Evolutionary conservation across 2,888 invertebrate genomes (phyloP).

Genomic region (Phaedon cochleariae): DNA sequence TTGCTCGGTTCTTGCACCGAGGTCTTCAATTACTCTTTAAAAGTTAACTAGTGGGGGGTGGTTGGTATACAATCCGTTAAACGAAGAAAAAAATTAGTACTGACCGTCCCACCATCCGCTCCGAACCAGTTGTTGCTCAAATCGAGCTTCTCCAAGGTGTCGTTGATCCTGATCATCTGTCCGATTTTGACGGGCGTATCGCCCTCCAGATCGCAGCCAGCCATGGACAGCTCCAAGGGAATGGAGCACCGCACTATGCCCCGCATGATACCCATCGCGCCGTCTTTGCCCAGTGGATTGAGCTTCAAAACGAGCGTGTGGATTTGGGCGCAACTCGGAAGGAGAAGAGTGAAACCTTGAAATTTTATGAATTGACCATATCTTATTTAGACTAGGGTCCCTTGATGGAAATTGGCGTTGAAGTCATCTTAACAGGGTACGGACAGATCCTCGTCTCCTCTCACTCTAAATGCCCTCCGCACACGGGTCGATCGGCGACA

Average conservation of each 20-base stretch:
- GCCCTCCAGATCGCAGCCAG: slow-evolving; percentile 66
- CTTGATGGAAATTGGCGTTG: no score
- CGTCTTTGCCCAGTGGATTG: slow-evolving; percentile 69
- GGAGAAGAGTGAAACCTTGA: slow-evolving; percentile 51
- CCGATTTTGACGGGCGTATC: slow-evolving; percentile 66
- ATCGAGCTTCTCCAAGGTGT: slow-evolving; percentile 65
- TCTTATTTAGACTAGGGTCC: no score
- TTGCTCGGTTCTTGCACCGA: no score
- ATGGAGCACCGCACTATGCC: slow-evolving; percentile 67
- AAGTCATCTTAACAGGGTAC: no score
- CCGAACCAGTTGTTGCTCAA: slow-evolving; percentile 70
- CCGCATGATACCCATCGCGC: slow-evolving; percentile 68
- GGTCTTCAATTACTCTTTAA: no score
- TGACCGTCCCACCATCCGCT: slow-evolving; percentile 64
- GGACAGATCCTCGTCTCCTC: no score
- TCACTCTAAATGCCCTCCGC: no score
- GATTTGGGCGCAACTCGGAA: slow-evolving; percentile 48
- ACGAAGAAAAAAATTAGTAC: no score
- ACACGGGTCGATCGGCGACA: no score
- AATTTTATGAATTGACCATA: no score
- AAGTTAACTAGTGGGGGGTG: no score
- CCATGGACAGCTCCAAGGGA: slow-evolving; percentile 66
- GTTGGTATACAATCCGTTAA: no score
- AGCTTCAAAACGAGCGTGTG: slow-evolving; percentile 66
- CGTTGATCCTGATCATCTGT: slow-evolving; percentile 66